Base-by-base conservation (phyloP, 1,140 invertebrate species). In the Nilaparvata lugens region DNA sequence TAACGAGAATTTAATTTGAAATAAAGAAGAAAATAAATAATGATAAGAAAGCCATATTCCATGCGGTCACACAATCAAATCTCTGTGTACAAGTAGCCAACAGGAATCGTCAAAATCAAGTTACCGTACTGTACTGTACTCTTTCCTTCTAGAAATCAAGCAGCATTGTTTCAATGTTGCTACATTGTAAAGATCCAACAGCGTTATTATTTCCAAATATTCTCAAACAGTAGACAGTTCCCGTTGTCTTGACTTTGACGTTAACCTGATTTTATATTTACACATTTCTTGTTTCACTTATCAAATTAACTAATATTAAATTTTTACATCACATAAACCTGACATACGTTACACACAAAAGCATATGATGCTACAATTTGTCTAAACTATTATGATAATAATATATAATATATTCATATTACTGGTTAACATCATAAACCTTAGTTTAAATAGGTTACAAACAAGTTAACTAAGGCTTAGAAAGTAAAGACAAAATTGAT, bases 381-480 rank as follows among this genome's bases (percentile, higher is more conserved):
- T 59, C 62, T 63, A 59, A 55, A 54, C 25, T 59, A 58, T 58
- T 63, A 63, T 53, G 19, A 58, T 59, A 28, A 56, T 63, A 63
- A 58, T 55, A 52, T 52, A 52, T 63, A 63, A 42, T 19, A 63
- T 63, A 63, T 59, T 59, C 59, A 63, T 63, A 61, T 31, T 61
- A 58, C 59, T 63, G 62, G 62, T 63, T 63, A 63, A 63, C 62
- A 63, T 63, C 62, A 63, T 63, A 63, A 63, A 52, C 62, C 56
- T 63, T 59, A 54, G 54, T 59, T 63, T 63, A 63, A 63, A 59
- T 58, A 58, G 62, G 59, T 56, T 62, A 63, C 62, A 35, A 63
- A 59, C 62, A 59, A 62, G 48, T 23, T 63, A 59, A 63, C 62
- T 59, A 58, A 63, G 55, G 61, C 61, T 62, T 58, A 35, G 31